A percentile compares a stretch with the other conserved stretches of the same genome.
Evolutionary conservation across 2,888 invertebrate species (phyloP).

Genomic region (Hemistola chrysoprasaria): DNA sequence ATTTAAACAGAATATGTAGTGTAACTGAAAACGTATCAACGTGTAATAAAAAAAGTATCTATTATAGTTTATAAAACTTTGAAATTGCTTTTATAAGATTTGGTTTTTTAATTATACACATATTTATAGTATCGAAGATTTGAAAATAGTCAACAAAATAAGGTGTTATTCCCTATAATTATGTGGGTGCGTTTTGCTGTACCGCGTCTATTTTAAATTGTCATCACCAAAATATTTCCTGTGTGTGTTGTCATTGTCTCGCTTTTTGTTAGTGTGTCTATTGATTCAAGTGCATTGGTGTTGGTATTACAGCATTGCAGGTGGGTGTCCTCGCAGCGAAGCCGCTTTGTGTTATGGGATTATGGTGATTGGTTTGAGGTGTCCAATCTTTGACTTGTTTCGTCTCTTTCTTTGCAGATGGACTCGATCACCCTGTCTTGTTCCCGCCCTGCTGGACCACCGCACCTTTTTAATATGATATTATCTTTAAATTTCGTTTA

Average conservation of each 20-base stretch:
- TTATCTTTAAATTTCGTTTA: conserved; percentile 16
- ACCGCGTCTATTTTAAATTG: conserved; percentile 8
- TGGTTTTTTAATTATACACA: too few species aligned
- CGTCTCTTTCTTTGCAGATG: conserved; percentile 79
- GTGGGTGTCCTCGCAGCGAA: conserved; percentile 32
- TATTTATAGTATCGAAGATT: too few species aligned
- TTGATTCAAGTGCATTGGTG: conserved; percentile 57
- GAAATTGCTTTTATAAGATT: too few species aligned
- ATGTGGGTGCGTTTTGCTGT: too few species aligned
- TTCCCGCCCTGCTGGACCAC: conserved; percentile 37
- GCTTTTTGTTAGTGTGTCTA: conserved; percentile 37
- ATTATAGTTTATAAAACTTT: too few species aligned
- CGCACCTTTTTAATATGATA: conserved; percentile 32
- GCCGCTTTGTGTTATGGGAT: conserved; percentile 37
- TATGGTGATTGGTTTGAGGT: conserved; percentile 59
- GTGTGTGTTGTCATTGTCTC: conserved; percentile 29
- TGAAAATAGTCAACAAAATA: too few species aligned
- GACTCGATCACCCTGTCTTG: conserved; percentile 46
- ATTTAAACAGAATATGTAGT: too few species aligned
- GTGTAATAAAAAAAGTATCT: too few species aligned
- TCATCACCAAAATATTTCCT: conserved; percentile 12
- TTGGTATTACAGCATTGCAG: conserved; percentile 58
- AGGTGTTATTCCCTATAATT: too few species aligned
- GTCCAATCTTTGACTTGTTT: conserved; percentile 60
- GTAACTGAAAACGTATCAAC: too few species aligned